phyloP scores from a whole-genome alignment of 2,888 invertebrate species.

The Hemithea aestivaria region DNA sequence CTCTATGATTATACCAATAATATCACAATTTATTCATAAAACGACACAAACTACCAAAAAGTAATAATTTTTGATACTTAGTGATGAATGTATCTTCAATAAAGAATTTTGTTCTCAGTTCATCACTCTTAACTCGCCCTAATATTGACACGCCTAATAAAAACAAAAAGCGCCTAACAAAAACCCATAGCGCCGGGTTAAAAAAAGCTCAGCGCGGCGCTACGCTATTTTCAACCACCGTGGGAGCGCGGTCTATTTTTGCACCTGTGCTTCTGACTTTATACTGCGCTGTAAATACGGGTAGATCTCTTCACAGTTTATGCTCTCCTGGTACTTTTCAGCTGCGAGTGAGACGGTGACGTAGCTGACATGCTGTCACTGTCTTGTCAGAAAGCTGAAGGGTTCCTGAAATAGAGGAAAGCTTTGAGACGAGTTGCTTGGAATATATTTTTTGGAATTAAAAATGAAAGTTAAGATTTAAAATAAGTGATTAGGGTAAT shows the following conservation, averaged over 20 bases:
- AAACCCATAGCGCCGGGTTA: conserved; percentile 35
- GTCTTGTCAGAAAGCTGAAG: conserved; percentile 37
- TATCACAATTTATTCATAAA: too few relatives aligned
- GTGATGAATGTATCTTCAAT: too few relatives aligned
- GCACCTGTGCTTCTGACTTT: conserved; percentile 39
- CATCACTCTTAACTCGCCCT: not conserved
- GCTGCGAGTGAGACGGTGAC: conserved; percentile 68
- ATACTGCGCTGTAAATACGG: conserved; percentile 2
- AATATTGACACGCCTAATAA: conserved; percentile 1
- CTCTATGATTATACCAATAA: too few relatives aligned
- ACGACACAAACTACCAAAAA: too few relatives aligned
- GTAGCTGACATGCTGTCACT: conserved; percentile 70
- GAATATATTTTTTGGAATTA: not conserved
- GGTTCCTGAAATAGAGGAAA: conserved; percentile 21
- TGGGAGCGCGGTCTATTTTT: conserved; percentile 67
- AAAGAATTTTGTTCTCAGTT: too few relatives aligned
- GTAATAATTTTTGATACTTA: too few relatives aligned
- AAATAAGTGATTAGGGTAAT: too few relatives aligned
- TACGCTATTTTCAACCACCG: conserved; percentile 53
- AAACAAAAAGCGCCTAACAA: conserved; percentile 18
- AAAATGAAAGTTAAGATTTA: too few relatives aligned
- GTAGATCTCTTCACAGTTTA: conserved; percentile 38
- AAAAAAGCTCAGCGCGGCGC: conserved; percentile 33
- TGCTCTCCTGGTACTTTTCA: conserved; percentile 66
- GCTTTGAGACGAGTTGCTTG: conserved; percentile 9